Conservation (phyloP, 2,797 vertebrate genomes). For the Coilia nasus region DNA sequence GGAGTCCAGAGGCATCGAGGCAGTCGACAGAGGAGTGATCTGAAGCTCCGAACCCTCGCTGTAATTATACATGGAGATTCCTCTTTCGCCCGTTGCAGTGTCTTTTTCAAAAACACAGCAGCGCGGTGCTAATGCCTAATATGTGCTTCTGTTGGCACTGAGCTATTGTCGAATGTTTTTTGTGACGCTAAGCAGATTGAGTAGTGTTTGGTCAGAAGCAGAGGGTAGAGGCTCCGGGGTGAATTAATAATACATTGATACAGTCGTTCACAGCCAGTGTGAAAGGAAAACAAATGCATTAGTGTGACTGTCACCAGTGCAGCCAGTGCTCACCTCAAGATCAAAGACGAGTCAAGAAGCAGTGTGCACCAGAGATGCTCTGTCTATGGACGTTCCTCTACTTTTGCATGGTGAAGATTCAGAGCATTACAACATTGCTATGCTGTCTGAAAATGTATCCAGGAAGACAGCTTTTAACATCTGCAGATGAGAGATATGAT, state of each 20-base stretch:
- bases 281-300: constrained; percentile 49
- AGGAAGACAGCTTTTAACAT: background rate
- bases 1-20: constrained; percentile 65
- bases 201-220: constrained; percentile 39
- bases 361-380: background rate
- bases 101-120: constrained; percentile 4
- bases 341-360: constrained; percentile 33
- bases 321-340: constrained; percentile 19
- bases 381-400: background rate
- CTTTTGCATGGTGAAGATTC: background rate
- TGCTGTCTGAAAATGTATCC: background rate
- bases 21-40: constrained; percentile 29
- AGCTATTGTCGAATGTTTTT: constrained; percentile 46
- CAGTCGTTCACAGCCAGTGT: constrained; percentile 40
- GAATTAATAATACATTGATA: constrained; percentile 57
- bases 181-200: constrained; percentile 49
- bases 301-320: constrained; percentile 27
- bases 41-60: background rate
- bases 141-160: constrained; percentile 41
- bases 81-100: background rate
- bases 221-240: constrained; percentile 49
- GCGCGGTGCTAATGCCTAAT: constrained; percentile 40
- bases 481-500: background rate
- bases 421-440: background rate
- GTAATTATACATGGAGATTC: constrained; percentile 10